A percentile compares a stretch with the other conserved stretches of the same genome.
phyloP scores from a whole-genome alignment of 2,113 vertebrate species.

The Pithys albifrons region DNA sequence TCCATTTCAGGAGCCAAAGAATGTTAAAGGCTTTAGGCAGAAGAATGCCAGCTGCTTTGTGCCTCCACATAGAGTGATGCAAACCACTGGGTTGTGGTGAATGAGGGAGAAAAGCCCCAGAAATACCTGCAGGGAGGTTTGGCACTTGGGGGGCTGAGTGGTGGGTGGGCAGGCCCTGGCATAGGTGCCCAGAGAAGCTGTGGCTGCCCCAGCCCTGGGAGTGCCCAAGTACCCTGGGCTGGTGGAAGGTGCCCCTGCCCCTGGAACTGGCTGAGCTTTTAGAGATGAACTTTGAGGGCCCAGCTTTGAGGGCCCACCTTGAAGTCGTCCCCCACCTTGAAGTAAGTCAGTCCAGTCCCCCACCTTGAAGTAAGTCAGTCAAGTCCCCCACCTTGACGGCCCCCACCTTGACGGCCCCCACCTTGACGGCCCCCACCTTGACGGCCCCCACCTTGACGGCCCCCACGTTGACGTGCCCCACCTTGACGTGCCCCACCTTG shows the following conservation, averaged over 20 bases:
- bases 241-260: neutral
- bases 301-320: too few species aligned
- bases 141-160: neutral
- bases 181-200: neutral
- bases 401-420: neutral
- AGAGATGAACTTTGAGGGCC: neutral
- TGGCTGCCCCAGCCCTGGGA: neutral
- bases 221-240: neutral
- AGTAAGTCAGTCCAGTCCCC: too few species aligned
- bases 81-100: neutral
- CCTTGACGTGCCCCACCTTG: neutral
- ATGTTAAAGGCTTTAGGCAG: neutral
- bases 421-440: neutral
- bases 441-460: neutral
- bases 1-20: constrained; percentile 46
- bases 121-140: neutral
- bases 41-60: neutral
- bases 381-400: neutral
- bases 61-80: neutral
- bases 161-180: neutral
- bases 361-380: neutral
- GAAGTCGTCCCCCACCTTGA: neutral
- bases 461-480: too few species aligned
- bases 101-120: accelerated
- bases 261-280: neutral